Base-by-base conservation (phyloP, 2,888 invertebrate species). In the Ophioninae sp. region DNA sequence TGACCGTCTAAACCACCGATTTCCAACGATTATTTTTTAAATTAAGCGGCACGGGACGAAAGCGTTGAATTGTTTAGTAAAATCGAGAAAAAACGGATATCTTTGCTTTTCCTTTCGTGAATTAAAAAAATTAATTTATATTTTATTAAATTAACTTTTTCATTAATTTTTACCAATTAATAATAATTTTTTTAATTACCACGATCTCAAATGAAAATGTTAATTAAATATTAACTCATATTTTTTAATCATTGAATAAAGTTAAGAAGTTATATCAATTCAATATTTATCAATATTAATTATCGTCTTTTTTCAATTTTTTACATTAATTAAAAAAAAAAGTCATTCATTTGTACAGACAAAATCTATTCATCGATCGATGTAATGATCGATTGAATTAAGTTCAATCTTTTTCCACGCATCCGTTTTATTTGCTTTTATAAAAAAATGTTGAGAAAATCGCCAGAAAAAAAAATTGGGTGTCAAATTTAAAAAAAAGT, bases 1-100 rank as follows among this genome's bases (percentile, higher is more conserved):
- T 91, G 59, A 82, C 85, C 59, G 87, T 88, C 8, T 85, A 82
- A 81, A 58, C 76, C 75, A 51, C 63, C 56, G 9, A 67, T 79
- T 73, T 41, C 7, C 30, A 37, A 51, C 17, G 5, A 37, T 8
- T 67, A 74, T 37, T 59, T 72, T 68, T 51, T 3, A 41, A 20
- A 13, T 67, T 41, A 13, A 20, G 67, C 72, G 44, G 17, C 58
- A 5, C 56, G 7, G 41, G 1, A 7, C 3, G 44, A 7, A 17
- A 51, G 0, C 67, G 51, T 2, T 51, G 6, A 51, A 51, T 17
- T 51, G 3, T 30, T 30, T 30, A 30, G 30, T 3, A 30, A 30
- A 30, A 44, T 44, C 44, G 10, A 44, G 13, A 13, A 44, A 41
- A 51, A 30, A 30, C 30, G 2, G 30, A 30, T 30, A 30, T 30